Base-by-base conservation (phyloP, 2,888 invertebrate genomes). In the Zaprionus obscuricornis region DNA sequence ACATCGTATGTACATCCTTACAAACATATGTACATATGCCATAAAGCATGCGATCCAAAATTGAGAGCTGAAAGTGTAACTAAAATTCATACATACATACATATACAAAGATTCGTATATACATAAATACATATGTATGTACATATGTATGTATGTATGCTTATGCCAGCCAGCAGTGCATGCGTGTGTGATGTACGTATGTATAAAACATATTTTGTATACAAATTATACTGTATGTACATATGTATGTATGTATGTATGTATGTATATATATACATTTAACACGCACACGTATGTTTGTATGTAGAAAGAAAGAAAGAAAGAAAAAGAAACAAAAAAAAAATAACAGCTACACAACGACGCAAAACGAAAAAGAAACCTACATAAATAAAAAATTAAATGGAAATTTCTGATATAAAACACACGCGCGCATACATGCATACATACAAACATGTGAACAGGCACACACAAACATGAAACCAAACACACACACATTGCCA, bases 391-490 rank as follows among this genome's bases (percentile, higher is more conserved):
- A 83, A 84, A 84, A 79, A 69, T 84, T 84, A 79, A 84, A 81
- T 84, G 82, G 84, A 83, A 83, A 83, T 78, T 83, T 78, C 78
- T 83, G 84, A 83, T 74, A 83, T 79, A 79, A 79, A 83, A 66
- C 71, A 64, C 71, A 68, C 54, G 36, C 50, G 54, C 56, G 42
- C 42, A 39, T 8, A 43, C 34, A 17, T 10, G 36, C 10, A 43
- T 16, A 39, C 34, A 31, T 13, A 43, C 11, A 27, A 13, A 10
- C 26, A 34, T 11, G 7, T 10, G 6, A 51, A 20, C 17, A 24
- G n/a, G n/a, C 34, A 29, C 22, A n/a, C 45, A 57, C 8, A n/a
- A 18, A 22, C 24, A 31, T 11, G 8, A 18, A 7, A 46, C 31
- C 17, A 24, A 20, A 24, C 11, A 46, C 18, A 45, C 45, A 39